Conservation (phyloP, 2,113 vertebrate genomes). For the Psilopogon haemacephalus region DNA sequence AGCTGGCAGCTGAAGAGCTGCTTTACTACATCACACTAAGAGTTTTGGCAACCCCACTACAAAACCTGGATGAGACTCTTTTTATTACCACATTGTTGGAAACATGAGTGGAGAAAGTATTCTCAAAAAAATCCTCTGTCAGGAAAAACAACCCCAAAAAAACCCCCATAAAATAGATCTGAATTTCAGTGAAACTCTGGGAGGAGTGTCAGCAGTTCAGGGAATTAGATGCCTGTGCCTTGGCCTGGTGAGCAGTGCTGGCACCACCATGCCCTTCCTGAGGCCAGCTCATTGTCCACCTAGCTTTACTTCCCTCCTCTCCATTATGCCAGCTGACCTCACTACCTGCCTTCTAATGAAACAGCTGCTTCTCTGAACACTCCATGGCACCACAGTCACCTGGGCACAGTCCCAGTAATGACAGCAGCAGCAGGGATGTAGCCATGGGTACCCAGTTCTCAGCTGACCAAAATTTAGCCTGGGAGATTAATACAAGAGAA, state of each 20-base stretch:
- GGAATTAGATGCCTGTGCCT: not conserved
- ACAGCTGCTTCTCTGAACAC: not conserved
- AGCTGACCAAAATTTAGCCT: not conserved
- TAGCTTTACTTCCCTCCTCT: fast-evolving
- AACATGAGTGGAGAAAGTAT: not conserved
- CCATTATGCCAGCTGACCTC: fast-evolving
- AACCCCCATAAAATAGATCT: not conserved
- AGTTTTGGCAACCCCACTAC: not conserved
- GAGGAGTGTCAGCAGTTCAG: not conserved
- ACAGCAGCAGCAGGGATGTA: not conserved
- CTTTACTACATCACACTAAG: not conserved
- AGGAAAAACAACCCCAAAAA: not conserved
- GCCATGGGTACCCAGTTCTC: not conserved
- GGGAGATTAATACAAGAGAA: not conserved
- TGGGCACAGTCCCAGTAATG: fast-evolving
- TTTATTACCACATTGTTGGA: conserved; percentile 34
- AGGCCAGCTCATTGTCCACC: not conserved
- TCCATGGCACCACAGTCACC: not conserved
- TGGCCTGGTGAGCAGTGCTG: not conserved
- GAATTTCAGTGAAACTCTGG: not conserved
- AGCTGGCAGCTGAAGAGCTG: not conserved
- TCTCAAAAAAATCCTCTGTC: conserved; percentile 4
- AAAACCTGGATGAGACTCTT: not conserved
- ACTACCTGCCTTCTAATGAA: not conserved
- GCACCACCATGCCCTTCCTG: not conserved